Evolutionary conservation across 2,888 invertebrate species (phyloP).

Genomic region (Aspidiotus rigidus): DNA sequence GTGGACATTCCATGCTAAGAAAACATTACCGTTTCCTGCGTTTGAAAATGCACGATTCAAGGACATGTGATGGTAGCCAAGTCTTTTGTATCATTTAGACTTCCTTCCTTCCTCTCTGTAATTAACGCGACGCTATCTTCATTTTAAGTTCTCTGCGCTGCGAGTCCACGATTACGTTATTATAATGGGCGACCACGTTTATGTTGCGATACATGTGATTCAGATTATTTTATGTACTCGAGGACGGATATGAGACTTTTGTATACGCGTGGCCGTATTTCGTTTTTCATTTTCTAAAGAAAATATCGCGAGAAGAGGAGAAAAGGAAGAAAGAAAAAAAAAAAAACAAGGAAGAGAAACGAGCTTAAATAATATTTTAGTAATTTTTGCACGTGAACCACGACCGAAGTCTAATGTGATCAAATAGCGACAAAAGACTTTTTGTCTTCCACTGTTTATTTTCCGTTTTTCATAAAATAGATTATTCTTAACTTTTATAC

Average conservation of each 20-base stretch:
- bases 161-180: too few relatives aligned
- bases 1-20: neutral
- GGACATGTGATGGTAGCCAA: neutral
- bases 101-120: neutral
- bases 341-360: neutral
- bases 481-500: too few relatives aligned
- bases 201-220: neutral
- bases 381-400: too few relatives aligned
- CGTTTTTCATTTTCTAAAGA: neutral
- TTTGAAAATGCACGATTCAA: neutral
- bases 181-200: too few relatives aligned
- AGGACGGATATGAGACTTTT: neutral
- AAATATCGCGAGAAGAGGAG: neutral
- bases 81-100: neutral
- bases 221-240: neutral
- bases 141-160: too few relatives aligned
- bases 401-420: too few relatives aligned
- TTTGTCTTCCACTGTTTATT: too few relatives aligned
- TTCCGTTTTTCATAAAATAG: too few relatives aligned
- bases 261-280: neutral
- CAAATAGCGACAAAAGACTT: too few relatives aligned
- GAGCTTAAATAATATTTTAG: too few relatives aligned
- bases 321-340: neutral
- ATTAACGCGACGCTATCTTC: neutral
- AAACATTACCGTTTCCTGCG: neutral